These are phyloP conservation scores for Oophaga sylvatica DNA, from an alignment of 2,797 vertebrate genomes.

Conservation along the genomic window DNA sequence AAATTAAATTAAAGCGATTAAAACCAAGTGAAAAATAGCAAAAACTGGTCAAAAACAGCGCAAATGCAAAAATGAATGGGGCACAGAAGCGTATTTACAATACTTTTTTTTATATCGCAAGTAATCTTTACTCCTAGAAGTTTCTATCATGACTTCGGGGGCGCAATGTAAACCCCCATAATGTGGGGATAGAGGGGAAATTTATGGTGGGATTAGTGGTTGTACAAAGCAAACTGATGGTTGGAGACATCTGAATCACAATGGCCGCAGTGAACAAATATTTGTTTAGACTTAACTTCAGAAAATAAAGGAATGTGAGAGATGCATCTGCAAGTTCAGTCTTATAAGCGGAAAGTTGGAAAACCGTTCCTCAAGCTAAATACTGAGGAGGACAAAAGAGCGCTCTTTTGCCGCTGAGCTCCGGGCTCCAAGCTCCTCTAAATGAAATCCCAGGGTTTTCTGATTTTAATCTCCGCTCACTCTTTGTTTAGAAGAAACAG, in stretches of 20 bases:
- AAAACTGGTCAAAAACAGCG: too few species aligned
- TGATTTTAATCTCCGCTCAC: slow-evolving; percentile 54
- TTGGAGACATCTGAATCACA: not conserved
- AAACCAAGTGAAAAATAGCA: too few species aligned
- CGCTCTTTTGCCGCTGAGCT: slow-evolving; percentile 66
- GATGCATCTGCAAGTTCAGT: slow-evolving; percentile 68
- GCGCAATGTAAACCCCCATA: not conserved
- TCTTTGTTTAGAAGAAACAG: slow-evolving; percentile 23
- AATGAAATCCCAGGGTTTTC: slow-evolving; percentile 65
- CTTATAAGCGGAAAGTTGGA: slow-evolving; percentile 68
- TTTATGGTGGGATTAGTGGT: not conserved
- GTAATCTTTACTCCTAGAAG: too few species aligned
- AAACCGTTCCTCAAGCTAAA: slow-evolving; percentile 63
- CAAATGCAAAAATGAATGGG: too few species aligned
- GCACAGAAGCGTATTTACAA: too few species aligned
- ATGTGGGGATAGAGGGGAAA: not conserved
- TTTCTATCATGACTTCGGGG: too few species aligned
- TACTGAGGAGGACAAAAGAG: slow-evolving; percentile 68
- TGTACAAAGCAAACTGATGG: not conserved
- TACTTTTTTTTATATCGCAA: too few species aligned
- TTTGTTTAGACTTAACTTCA: slow-evolving; percentile 14
- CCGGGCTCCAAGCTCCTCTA: slow-evolving; percentile 66
- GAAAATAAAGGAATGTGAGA: slow-evolving; percentile 65
- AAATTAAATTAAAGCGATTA: too few species aligned
- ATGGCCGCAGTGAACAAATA: not conserved